phyloP scores from a whole-genome alignment of 2,797 vertebrate species.

The Cetoscarus ocellatus region DNA sequence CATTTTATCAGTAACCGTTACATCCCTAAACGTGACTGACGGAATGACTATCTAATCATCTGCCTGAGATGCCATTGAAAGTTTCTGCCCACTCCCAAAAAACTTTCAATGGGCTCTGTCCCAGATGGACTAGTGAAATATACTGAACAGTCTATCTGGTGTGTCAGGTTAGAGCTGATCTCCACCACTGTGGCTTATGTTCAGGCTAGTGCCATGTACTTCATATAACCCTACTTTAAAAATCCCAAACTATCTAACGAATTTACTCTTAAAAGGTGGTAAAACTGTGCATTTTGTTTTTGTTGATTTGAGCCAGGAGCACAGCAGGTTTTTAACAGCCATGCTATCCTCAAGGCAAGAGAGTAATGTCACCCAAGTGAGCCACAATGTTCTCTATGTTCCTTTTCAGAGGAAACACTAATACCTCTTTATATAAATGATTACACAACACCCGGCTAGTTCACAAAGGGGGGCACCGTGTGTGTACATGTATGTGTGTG shows the following conservation, averaged over 20 bases:
- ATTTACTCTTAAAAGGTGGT: constrained; percentile 10
- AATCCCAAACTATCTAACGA: background rate
- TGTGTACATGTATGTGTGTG: background rate
- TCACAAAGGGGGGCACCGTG: constrained; percentile 27
- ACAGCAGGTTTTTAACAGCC: constrained; percentile 43
- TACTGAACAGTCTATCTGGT: too few relatives aligned
- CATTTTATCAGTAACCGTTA: too few relatives aligned
- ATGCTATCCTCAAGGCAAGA: constrained; percentile 33
- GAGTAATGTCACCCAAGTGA: constrained; percentile 60
- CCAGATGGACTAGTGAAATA: too few relatives aligned
- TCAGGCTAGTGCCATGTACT: too few relatives aligned
- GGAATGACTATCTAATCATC: too few relatives aligned
- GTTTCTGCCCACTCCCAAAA: too few relatives aligned
- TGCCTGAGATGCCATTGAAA: too few relatives aligned
- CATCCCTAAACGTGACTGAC: too few relatives aligned
- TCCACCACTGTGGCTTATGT: too few relatives aligned
- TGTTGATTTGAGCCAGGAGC: constrained; percentile 30
- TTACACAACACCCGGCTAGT: constrained; percentile 68
- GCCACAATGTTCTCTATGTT: constrained; percentile 61
- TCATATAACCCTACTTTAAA: too few relatives aligned
- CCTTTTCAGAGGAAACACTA: constrained; percentile 64
- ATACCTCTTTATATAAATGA: constrained; percentile 76
- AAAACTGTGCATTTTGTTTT: constrained; percentile 18
- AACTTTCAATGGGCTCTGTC: too few relatives aligned
- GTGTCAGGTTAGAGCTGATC: too few relatives aligned